These are phyloP conservation scores for Helobdella robusta DNA, from an alignment of 2,888 invertebrate genomes.

Conservation along the genomic window DNA sequence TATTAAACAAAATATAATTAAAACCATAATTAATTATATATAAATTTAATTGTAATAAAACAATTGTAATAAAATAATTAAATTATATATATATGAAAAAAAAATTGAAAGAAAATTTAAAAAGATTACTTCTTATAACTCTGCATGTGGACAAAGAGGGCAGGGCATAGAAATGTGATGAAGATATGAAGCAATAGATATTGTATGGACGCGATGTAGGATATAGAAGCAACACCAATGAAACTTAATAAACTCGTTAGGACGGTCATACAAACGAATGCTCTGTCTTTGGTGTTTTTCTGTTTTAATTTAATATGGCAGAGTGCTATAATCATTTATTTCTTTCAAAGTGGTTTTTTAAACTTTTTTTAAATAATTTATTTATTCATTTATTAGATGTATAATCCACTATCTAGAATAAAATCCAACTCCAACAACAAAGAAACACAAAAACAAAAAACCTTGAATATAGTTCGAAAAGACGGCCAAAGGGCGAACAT, in stretches of 20 bases:
- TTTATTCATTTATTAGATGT: too few species aligned
- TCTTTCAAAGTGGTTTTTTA: too few species aligned
- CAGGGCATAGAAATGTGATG: conserved; percentile 50
- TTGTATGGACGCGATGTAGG: conserved; percentile 41
- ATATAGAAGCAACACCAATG: conserved; percentile 38
- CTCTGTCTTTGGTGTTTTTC: not conserved
- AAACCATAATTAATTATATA: not conserved
- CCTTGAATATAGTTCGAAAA: conserved; percentile 59
- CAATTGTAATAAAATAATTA: not conserved
- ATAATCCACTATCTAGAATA: too few species aligned
- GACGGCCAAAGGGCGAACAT: conserved; percentile 81
- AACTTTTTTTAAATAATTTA: too few species aligned
- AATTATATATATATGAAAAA: not conserved
- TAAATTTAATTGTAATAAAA: not conserved
- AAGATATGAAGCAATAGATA: conserved; percentile 43
- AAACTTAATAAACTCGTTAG: conserved; percentile 36
- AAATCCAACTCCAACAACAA: not conserved
- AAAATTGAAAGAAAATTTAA: not conserved
- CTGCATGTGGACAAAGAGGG: conserved; percentile 49
- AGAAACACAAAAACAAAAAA: conserved; percentile 38
- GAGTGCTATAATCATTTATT: too few species aligned
- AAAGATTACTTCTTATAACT: conserved; percentile 49
- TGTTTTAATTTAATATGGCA: too few species aligned
- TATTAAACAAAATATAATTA: not conserved
- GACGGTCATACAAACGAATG: conserved; percentile 35